phyloP scores from a whole-genome alignment of 2,888 invertebrate species.

The Trypoxylon attenuatum region DNA sequence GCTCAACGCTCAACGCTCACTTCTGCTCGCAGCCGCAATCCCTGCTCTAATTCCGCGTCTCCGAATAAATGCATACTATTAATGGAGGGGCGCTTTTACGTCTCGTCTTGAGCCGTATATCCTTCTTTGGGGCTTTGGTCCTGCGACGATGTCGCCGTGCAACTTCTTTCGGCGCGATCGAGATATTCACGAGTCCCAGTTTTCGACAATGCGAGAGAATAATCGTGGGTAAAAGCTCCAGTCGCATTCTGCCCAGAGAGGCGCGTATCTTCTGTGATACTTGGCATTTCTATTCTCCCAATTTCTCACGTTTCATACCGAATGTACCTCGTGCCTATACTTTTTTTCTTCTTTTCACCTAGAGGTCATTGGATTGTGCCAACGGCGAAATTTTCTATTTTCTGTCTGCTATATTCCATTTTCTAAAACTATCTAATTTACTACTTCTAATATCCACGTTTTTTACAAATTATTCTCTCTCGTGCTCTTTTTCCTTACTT shows the following conservation, averaged over 20 bases:
- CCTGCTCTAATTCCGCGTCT: constrained; percentile 64
- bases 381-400: too few species aligned
- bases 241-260: constrained; percentile 13
- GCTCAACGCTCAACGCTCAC: constrained; percentile 56
- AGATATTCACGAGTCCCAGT: constrained; percentile 45
- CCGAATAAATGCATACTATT: constrained; percentile 68
- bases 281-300: constrained; percentile 10
- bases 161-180: constrained; percentile 38
- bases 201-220: constrained; percentile 15
- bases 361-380: too few species aligned
- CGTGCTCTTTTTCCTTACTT: too few species aligned
- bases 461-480: too few species aligned
- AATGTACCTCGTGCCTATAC: too few species aligned
- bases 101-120: constrained; percentile 54
- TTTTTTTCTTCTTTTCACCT: too few species aligned
- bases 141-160: constrained; percentile 20
- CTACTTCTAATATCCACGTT: too few species aligned
- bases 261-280: constrained; percentile 28
- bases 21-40: constrained; percentile 56
- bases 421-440: too few species aligned
- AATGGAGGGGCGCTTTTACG: constrained; percentile 59
- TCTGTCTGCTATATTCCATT: too few species aligned
- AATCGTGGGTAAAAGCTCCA: constrained; percentile 32
- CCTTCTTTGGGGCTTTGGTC: constrained; percentile 30
- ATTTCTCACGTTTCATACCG: too few species aligned